These are phyloP conservation scores for Dione vanillae DNA, from an alignment of 2,888 invertebrate genomes.

Conservation along the genomic window DNA sequence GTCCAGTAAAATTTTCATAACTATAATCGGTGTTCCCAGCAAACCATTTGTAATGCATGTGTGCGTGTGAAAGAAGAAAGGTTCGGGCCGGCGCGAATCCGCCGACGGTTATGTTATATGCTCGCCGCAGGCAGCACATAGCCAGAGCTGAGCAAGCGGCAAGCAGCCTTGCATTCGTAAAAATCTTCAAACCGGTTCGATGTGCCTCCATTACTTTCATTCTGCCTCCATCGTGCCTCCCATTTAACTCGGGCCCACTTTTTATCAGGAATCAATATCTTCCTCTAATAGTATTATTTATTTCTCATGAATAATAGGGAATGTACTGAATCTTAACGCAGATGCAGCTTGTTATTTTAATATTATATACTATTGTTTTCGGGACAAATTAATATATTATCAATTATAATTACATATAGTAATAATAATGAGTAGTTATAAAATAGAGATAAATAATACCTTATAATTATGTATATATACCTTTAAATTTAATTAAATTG, in stretches of 20 bases:
- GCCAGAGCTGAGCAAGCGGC: slow-evolving; percentile 61
- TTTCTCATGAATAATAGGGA: slow-evolving; percentile 83
- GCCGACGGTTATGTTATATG: slow-evolving; percentile 77
- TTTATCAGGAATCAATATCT: slow-evolving; percentile 84
- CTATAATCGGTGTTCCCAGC: slow-evolving; percentile 63
- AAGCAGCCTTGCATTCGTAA: slow-evolving; percentile 83
- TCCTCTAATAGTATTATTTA: slow-evolving; percentile 84
- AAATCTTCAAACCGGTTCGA: slow-evolving; percentile 84
- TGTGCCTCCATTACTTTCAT: slow-evolving; percentile 84
- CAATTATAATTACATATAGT: slow-evolving; percentile 47
- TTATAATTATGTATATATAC: not conserved
- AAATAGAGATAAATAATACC: too few relatives aligned
- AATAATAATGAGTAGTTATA: too few relatives aligned
- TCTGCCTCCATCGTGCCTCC: slow-evolving; percentile 83
- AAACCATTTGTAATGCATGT: slow-evolving; percentile 49
- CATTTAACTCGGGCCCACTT: slow-evolving; percentile 84
- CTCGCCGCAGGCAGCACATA: slow-evolving; percentile 74
- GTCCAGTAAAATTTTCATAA: slow-evolving; percentile 75
- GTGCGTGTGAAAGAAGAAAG: slow-evolving; percentile 71
- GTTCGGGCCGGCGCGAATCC: slow-evolving; percentile 79
- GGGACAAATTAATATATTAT: slow-evolving; percentile 71
- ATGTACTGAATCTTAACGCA: slow-evolving; percentile 82
- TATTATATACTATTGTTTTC: slow-evolving; percentile 68
- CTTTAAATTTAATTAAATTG: too few relatives aligned
- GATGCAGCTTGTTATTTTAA: slow-evolving; percentile 79